Base-by-base conservation (phyloP, 2,797 vertebrate species). In the Chloroceryle inda region DNA sequence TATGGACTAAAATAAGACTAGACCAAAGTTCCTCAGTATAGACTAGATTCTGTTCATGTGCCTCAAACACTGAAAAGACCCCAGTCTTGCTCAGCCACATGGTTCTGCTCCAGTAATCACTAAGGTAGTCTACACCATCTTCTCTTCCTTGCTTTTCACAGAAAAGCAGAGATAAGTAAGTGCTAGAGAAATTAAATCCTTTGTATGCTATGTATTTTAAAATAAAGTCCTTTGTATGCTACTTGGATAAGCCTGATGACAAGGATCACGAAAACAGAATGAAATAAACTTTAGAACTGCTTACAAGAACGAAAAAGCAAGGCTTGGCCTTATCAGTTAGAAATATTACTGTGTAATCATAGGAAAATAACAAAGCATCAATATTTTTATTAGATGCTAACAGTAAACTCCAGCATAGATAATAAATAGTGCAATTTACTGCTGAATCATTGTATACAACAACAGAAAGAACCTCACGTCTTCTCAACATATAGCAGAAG, bases 1-100 rank as follows among this genome's bases (percentile, higher is more conserved):
- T 45, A 23, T 0, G 0, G 23, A 14, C 29, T 68, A 7, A 64
- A 59, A 23, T 15, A 12, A 64, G 5, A 33, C 0, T 19, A 71
- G 68, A 53, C 4, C 24, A 12, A 85, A 78, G 50, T 31, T 75
- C 40, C 38, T 52, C 80, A 40, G 52, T 10, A 24, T 1, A 49
- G 52, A 38, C 14, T 63, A 27, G 84, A 45, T 4, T 27, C 56
- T 76, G 8, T 37, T 38, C 27, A 2, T 2, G 16, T 13, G 47
- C 37, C 15, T 16, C 33, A 53, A 47, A 44, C 10, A 33, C 24
- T 14, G 33, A 27, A 22, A 47, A 33, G 15, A 87, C 22, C 29
- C 38, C 6, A 42, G 27, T 19, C 20, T 14, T 31, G 52, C 35
- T 82, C 74, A 73, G 31, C 52, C 56, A 40, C 42, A 6, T 8